Evolutionary conservation across 1,140 invertebrate genomes (phyloP), one percentile per base, ranked within the genome.

Genomic region (Melipona quadrifasciata): DNA sequence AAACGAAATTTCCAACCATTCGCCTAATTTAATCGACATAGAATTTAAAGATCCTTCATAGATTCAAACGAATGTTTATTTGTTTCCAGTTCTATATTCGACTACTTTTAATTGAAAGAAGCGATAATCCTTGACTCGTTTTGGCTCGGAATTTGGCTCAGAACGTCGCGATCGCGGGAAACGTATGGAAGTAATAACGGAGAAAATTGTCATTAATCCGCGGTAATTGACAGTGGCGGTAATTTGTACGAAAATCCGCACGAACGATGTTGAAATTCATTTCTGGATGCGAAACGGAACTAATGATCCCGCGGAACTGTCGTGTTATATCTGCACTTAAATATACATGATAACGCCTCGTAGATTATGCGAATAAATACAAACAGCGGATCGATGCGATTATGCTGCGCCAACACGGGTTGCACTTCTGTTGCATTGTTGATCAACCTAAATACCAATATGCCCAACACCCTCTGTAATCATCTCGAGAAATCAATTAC

Each of bases 331-430:
- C 31, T 39, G 2, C 21, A 4, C 21, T 75, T 39, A 75, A 75
- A 75, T 75, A 39, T 39, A 34, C 57, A 19, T 14, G 73, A 17
- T 8, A 57, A 39, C 19, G 73, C 24, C 39, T n/a, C 27, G 5
- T 77, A 39, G 0, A 64, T 64, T 27, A 47, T 17, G 27, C 10
- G 17, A 64, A 74, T 24, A 55, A 64, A 10, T 77, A 27, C n/a
- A 47, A 64, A 21, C 34, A 77, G 39, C n/a, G 11, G 39, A 64
- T 76, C 74, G 74, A 76, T 47, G 19, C 34, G 34, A 77, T 51
- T 58, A 8, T 31, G 72, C 27, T 74, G 27, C 14, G 72, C 31
- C 72, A 55, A 74, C n/a, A 5, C 21, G 27, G 10, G 27, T 51
- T 14, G 11, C 31, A 34, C 12, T 57, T 57, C 17, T 64, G 58